Percentiles rank a stretch among this genome's conserved stretches.
These are phyloP conservation scores for Bombylius major DNA, from an alignment of 2,888 invertebrate genomes.

Conservation along the genomic window DNA sequence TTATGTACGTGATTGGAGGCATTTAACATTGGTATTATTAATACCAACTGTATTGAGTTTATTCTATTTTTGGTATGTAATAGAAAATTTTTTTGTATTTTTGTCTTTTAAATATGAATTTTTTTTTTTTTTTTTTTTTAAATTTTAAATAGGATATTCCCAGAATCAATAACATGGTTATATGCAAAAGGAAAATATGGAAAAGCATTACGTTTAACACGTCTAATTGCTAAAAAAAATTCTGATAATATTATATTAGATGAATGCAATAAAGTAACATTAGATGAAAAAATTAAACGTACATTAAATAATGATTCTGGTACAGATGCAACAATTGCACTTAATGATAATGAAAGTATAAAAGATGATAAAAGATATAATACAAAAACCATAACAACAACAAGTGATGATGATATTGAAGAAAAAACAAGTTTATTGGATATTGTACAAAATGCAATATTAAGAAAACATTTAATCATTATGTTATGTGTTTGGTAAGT, in stretches of 20 bases:
- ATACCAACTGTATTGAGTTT: constrained; percentile 38
- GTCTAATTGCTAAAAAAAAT: constrained; percentile 28
- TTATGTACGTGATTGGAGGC: constrained; percentile 39
- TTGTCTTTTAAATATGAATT: too few relatives aligned
- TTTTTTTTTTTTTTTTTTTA: not conserved
- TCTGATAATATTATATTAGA: constrained; percentile 12
- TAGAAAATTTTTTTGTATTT: not conserved
- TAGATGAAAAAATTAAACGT: not conserved
- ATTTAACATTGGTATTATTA: constrained; percentile 39
- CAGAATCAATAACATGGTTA: constrained; percentile 36
- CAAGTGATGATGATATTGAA: not conserved
- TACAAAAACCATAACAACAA: too few relatives aligned
- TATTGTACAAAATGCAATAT: constrained; percentile 9
- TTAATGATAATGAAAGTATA: not conserved
- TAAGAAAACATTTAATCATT: constrained; percentile 17
- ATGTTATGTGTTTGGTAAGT: constrained; percentile 23
- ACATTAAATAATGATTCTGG: not conserved
- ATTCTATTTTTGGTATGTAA: constrained; percentile 31
- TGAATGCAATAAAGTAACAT: constrained; percentile 10
- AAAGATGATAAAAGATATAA: not conserved
- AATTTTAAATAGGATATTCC: constrained; percentile 27
- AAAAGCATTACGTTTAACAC: constrained; percentile 28
- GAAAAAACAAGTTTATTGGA: constrained; percentile 5
- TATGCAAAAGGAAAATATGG: constrained; percentile 25
- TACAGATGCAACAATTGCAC: not conserved